A percentile compares a stretch with the other conserved stretches of the same genome.
Conservation (phyloP, 1,140 invertebrate species). For the Aphis gossypii region DNA sequence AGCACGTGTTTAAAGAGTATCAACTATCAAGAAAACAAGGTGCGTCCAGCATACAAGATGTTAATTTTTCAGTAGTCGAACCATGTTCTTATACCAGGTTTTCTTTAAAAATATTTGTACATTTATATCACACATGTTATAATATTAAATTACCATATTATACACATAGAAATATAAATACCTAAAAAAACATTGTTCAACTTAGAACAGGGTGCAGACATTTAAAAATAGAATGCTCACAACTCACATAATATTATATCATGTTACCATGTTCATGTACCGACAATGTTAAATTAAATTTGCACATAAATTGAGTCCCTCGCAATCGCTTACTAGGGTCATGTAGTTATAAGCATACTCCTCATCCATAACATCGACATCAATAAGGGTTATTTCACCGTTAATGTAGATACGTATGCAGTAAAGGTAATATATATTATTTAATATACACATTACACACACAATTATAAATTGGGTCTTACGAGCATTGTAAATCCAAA, state of each 20-base stretch:
- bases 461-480: conserved; percentile 59
- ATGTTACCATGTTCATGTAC: neutral
- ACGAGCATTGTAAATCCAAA: conserved; percentile 67
- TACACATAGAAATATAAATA: neutral
- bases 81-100: neutral
- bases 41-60: neutral
- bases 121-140: neutral
- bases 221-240: neutral
- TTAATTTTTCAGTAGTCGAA: neutral
- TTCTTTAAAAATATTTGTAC: neutral
- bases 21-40: neutral
- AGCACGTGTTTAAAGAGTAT: neutral
- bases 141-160: neutral
- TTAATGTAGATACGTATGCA: neutral
- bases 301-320: neutral
- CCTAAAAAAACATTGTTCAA: neutral
- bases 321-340: neutral
- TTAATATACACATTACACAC: neutral
- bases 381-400: neutral
- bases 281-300: neutral
- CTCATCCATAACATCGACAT: neutral
- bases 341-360: neutral
- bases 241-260: no score
- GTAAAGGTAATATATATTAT: neutral
- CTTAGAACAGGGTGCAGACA: neutral